Conservation (phyloP, 30 jellyfish, hydroid and myxozoan genomes). For the Pseudorhiza aurosa region DNA sequence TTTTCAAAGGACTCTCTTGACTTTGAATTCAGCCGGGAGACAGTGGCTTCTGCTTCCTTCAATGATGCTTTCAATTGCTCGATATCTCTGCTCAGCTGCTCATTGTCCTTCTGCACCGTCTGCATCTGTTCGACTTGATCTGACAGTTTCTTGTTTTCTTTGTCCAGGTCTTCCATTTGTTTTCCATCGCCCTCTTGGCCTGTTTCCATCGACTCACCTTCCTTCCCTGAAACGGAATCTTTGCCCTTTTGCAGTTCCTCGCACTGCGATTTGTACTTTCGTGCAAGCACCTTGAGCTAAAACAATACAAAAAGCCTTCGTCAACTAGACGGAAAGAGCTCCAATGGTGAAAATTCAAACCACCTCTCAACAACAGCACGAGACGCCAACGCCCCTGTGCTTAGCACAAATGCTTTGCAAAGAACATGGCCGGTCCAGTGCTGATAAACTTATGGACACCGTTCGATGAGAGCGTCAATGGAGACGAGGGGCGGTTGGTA, state of each 20-base stretch:
- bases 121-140: background rate
- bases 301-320: too few species aligned
- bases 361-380: background rate
- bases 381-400: background rate
- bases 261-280: conserved; percentile 75
- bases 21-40: conserved; percentile 5
- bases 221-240: conserved; percentile 43
- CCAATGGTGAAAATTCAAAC: background rate
- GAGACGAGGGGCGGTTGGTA: too few species aligned
- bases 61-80: conserved; percentile 30
- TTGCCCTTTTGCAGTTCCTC: conserved; percentile 71
- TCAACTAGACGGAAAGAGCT: background rate
- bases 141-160: conserved; percentile 57
- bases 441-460: too few species aligned
- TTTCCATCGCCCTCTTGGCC: conserved; percentile 13
- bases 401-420: too few species aligned
- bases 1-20: conserved; percentile 16
- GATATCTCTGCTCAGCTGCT: conserved; percentile 13
- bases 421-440: too few species aligned
- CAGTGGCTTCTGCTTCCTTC: conserved; percentile 16
- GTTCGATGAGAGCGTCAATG: too few species aligned
- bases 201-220: conserved; percentile 2
- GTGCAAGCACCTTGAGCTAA: conserved; percentile 82
- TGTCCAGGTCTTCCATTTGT: conserved; percentile 11
- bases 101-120: conserved; percentile 10